These are phyloP conservation scores for Lycaon pictus DNA, from an alignment of 2,113 vertebrate species.

Conservation along the genomic window DNA sequence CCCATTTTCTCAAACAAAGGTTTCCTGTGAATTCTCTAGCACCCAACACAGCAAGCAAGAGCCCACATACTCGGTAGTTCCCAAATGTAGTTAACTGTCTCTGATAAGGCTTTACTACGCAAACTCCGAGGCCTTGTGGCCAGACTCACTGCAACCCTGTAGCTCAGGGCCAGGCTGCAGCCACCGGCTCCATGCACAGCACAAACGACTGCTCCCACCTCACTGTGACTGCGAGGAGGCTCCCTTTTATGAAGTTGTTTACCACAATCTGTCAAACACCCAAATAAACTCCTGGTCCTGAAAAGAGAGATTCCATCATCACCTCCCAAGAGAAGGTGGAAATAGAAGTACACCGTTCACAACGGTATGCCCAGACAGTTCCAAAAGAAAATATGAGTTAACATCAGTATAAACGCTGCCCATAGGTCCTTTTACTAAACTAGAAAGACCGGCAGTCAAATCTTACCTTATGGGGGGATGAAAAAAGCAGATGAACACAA, in stretches of 20 bases:
- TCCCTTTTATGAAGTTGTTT: conserved; percentile 9
- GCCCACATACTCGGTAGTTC: neutral
- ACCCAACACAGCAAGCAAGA: neutral
- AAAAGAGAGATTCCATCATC: neutral
- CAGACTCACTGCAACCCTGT: conserved; percentile 37
- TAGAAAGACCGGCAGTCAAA: conserved; percentile 69
- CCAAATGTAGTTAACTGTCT: conserved; percentile 47
- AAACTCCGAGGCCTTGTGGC: conserved; percentile 61
- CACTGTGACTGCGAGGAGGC: neutral
- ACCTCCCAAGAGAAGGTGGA: neutral
- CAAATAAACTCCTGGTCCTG: neutral
- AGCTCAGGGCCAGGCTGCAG: neutral
- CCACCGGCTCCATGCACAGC: neutral
- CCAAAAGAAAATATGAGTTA: conserved; percentile 39
- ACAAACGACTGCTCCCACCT: neutral
- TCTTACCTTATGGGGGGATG: conserved; percentile 33
- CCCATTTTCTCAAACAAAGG: neutral
- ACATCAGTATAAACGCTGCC: neutral
- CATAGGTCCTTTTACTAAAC: conserved; percentile 59
- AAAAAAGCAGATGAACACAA: conserved; percentile 65
- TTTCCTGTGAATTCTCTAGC: conserved; percentile 57
- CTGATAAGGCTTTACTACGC: conserved; percentile 46
- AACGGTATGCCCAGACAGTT: neutral
- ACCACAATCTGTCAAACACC: neutral
- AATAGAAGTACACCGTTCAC: neutral